Base-by-base conservation (phyloP, 2,888 invertebrate species). In the Latheticus oryzae region DNA sequence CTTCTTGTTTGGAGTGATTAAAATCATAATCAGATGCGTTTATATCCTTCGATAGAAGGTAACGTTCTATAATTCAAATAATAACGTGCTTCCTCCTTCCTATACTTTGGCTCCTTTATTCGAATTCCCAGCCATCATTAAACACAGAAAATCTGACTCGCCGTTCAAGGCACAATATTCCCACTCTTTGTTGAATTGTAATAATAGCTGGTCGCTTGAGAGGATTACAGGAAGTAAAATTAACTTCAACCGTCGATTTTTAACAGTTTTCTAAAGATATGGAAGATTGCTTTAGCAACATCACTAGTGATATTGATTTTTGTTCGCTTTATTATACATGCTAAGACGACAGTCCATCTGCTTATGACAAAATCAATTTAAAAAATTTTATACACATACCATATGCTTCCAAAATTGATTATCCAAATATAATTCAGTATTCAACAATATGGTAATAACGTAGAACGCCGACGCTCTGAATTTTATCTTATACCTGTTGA, bases 361-460 rank as follows among this genome's bases (percentile, higher is more conserved):
- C 45, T 45, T 45, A 45, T 45, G 45, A 19, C 32, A 45, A 45
- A 32, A 45, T 32, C 45, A 32, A 32, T 45, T 42, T 30, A 19
- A 45, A 45, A 45, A 43, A 43, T 11, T n/a, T n/a, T 42, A 16
- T 28, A 28, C 32, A 30, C 11, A 13, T 30, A 13, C 42, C 42
- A 42, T 24, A 9, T 42, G 42, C 28, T 12, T 15, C 42, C 13
- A n/a, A 42, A 26, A 42, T 42, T 42, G 40, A 24, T 40, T 24
- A 40, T 24, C 3, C 38, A 8, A 21, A 19, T 15, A 5, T 8
- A 28, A 35, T 32, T 32, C 13, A 32, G n/a, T 12, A 32, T 32
- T 32, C 32, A 12, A 32, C 13, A 32, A 12, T 12, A 32, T 32
- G 32, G 32, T 32, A 32, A 32, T 32, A 32, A 32, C 13, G 32